These are phyloP conservation scores for Apis cerana DNA, from an alignment of 1,140 invertebrate genomes.

Conservation along the genomic window DNA sequence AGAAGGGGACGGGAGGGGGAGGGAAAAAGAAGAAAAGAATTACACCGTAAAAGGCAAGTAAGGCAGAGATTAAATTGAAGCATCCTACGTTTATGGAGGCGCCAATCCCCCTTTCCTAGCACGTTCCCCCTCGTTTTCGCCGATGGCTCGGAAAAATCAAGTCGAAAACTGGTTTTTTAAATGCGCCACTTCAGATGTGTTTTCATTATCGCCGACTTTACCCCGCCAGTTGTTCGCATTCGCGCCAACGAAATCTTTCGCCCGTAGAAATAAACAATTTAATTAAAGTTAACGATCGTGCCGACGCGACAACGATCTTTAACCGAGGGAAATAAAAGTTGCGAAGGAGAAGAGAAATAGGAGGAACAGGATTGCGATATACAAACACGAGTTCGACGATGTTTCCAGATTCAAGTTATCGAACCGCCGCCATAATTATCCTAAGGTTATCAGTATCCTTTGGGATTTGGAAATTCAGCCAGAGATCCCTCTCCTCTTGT, in stretches of 20 bases:
- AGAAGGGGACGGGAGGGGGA: no score
- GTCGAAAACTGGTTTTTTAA: slow-evolving; percentile 11
- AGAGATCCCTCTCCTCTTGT: slow-evolving; percentile 1
- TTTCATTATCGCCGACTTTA: slow-evolving; percentile 28
- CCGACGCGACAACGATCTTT: slow-evolving; percentile 3
- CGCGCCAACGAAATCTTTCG: neutral
- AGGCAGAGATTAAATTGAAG: slow-evolving; percentile 18
- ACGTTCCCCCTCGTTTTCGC: slow-evolving; percentile 2
- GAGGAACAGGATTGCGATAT: neutral
- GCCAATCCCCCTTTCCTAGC: slow-evolving; percentile 3
- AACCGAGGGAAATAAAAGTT: neutral
- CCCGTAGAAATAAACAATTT: slow-evolving; percentile 55
- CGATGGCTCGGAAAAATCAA: slow-evolving; percentile 12
- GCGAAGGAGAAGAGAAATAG: neutral
- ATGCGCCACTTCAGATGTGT: neutral
- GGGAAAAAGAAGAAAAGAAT: no score
- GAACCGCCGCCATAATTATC: slow-evolving; percentile 16
- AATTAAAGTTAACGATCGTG: slow-evolving; percentile 50
- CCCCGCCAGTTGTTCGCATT: neutral
- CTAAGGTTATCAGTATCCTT: slow-evolving; percentile 4
- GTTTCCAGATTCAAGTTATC: neutral
- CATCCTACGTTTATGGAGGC: slow-evolving; percentile 1
- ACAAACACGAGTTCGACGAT: no score
- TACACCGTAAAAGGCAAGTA: neutral
- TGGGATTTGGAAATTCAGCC: slow-evolving; percentile 16